Evolutionary conservation across 2,113 vertebrate species (phyloP).

Genomic region (Aegotheles bennettii): DNA sequence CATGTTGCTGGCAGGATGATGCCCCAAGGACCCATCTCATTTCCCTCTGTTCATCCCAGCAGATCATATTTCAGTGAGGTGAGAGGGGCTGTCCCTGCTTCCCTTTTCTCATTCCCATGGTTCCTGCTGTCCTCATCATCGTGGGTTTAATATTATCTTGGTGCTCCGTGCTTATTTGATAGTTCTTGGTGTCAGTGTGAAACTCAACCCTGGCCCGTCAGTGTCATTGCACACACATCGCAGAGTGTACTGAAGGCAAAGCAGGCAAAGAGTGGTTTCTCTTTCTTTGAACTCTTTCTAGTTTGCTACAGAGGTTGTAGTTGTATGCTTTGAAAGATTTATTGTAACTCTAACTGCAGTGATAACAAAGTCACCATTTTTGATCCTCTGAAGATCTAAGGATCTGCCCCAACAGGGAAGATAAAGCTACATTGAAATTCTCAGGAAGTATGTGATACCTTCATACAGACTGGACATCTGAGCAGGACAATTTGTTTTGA

Average conservation of each 20-base stretch:
- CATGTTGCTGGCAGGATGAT: rapidly evolving
- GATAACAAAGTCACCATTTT: background rate
- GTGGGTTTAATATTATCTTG: rapidly evolving
- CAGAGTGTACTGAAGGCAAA: background rate
- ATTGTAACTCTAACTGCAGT: background rate
- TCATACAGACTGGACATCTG: background rate
- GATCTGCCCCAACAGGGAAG: background rate
- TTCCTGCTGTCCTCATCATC: background rate
- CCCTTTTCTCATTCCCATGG: background rate
- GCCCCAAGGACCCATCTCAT: background rate
- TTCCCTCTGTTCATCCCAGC: background rate
- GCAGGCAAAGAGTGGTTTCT: background rate
- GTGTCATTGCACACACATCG: rapidly evolving
- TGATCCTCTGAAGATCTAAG: background rate
- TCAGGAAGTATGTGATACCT: background rate
- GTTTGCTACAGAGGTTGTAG: background rate
- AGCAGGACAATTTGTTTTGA: background rate
- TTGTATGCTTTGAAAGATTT: background rate
- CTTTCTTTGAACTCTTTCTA: background rate
- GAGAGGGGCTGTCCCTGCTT: background rate
- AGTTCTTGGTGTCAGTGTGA: background rate
- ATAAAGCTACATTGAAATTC: background rate
- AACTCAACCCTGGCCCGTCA: background rate
- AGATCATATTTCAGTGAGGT: background rate
- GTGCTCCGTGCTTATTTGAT: background rate